These are phyloP conservation scores for Drosophila santomea DNA, from an alignment of 1,140 invertebrate genomes.

Conservation along the genomic window DNA sequence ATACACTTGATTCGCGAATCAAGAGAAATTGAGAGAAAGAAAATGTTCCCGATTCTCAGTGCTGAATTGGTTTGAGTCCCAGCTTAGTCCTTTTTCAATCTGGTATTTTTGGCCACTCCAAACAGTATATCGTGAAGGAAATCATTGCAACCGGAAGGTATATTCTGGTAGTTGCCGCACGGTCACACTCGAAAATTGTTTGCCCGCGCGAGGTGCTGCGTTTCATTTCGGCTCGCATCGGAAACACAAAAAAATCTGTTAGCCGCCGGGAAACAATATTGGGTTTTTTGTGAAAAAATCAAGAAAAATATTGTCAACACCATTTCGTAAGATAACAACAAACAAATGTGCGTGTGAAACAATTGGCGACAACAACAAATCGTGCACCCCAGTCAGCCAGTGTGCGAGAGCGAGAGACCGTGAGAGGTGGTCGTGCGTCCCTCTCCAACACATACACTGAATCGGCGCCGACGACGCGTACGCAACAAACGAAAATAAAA, in stretches of 20 bases:
- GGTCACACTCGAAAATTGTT: conserved; percentile 11
- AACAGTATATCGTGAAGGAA: not conserved
- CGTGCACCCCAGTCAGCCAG: conserved; percentile 48
- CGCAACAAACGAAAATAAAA: conserved; percentile 74
- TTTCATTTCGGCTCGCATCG: conserved; percentile 15
- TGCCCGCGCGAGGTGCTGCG: conserved; percentile 13
- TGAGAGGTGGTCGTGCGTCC: conserved; percentile 33
- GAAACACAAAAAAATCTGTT: conserved; percentile 1
- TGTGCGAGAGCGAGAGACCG: conserved; percentile 27
- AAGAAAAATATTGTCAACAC: conserved; percentile 2
- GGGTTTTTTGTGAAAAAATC: conserved; percentile 9
- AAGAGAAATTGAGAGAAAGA: conserved; percentile 18
- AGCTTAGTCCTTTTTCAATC: not conserved
- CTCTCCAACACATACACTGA: conserved; percentile 28
- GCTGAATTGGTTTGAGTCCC: not conserved
- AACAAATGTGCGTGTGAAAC: conserved; percentile 66
- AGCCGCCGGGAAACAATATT: conserved; percentile 23
- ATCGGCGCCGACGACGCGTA: conserved; percentile 46
- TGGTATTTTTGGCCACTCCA: not conserved
- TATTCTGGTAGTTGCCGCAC: not conserved
- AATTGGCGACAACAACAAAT: conserved; percentile 61
- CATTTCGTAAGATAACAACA: conserved; percentile 41
- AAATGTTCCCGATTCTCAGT: not conserved
- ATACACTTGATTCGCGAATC: not conserved
- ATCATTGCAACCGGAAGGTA: conserved; percentile 1